phyloP scores from a whole-genome alignment of 2,888 invertebrate genomes.

The Diplolepis rosae region DNA sequence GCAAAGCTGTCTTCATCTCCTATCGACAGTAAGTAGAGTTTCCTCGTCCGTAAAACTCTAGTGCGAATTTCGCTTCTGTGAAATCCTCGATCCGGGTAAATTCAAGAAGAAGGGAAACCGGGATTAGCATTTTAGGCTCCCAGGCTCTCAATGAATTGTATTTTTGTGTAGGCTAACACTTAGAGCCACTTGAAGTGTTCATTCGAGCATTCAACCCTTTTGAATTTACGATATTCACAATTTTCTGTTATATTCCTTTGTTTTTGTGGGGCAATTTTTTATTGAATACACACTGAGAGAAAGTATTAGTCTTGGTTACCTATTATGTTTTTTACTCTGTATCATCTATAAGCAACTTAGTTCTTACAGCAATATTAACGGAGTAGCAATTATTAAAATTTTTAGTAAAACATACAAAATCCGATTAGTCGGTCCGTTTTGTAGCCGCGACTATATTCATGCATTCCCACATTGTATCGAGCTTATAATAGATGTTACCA shows the following conservation, averaged over 20 bases:
- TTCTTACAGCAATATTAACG: no score
- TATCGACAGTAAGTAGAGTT: conserved; percentile 41
- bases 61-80: conserved; percentile 39
- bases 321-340: not conserved
- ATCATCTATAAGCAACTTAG: no score
- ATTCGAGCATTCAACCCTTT: not conserved
- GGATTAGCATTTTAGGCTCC: conserved; percentile 62
- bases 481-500: no score
- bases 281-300: not conserved
- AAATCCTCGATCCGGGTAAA: conserved; percentile 34
- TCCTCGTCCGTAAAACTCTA: conserved; percentile 36
- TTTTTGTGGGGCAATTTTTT: not conserved
- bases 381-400: no score
- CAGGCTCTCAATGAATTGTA: conserved; percentile 58
- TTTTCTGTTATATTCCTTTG: not conserved
- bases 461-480: no score
- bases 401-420: no score
- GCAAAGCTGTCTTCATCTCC: conserved; percentile 29
- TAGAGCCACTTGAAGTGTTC: not conserved
- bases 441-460: no score
- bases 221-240: not conserved
- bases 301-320: not conserved
- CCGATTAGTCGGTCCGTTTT: no score
- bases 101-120: conserved; percentile 42
- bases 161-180: conserved; percentile 39